Base-by-base conservation (phyloP, 2,113 vertebrate genomes). In the Dicentrarchus labrax region DNA sequence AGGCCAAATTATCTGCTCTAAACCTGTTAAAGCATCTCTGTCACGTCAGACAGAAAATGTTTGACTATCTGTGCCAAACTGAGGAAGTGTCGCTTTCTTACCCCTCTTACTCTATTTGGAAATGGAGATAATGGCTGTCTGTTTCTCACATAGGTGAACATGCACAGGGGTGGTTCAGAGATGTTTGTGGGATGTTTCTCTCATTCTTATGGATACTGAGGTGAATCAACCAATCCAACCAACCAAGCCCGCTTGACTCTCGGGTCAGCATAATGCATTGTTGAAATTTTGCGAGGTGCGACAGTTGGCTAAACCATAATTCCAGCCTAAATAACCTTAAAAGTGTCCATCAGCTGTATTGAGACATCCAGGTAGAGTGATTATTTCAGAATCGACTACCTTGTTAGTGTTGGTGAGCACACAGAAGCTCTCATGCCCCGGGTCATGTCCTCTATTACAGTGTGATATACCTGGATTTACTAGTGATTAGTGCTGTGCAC, bases 401-500 rank as follows among this genome's bases (percentile, higher is more conserved):
- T 85, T 82, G 83, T 91, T 82, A 83, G 83, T 78, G 51, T 65
- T 56, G 12, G 36, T 50, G 73, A 69, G 64, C 51, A 43, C 65
- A 57, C 36, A 65, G 48, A 73, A 30, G 24, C 51, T 71, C 76
- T 81, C 39, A 8, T 16, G 65, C 76, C 64, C 9, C n/a, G 4
- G 78, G 86, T 80, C 67, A 61, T 71, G 51, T 86, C 59, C 60
- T 85, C 65, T 8, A 60, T 82, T 82, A 54, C 66, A 72, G 45
- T 48, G 56, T 73, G 50, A 59, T 51, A 48, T 30, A 80, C 76
- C 60, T 71, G 86, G 82, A 76, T 85, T 87, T 85, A 76, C 66
- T 12, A 12, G 67, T 88, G 88, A 94, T 89, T 85, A 82, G 81
- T 78, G 16, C 45, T 30, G 65, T 77, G 78, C 78, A 67, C 88